Conservation (phyloP, 2,797 vertebrate genomes). For the Cynopterus sphinx region DNA sequence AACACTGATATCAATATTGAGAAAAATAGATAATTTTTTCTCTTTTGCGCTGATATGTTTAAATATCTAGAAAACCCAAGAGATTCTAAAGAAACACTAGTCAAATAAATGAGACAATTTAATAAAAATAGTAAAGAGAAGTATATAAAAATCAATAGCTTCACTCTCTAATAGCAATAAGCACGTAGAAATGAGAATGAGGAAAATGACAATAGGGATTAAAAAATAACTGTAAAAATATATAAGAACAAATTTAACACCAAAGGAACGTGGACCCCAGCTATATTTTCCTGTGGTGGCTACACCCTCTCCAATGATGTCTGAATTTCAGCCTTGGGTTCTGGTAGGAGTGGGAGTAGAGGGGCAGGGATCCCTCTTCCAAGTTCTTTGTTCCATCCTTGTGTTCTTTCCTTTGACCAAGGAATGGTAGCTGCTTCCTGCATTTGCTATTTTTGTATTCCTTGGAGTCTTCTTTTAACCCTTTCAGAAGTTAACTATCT, state of each 20-base stretch:
- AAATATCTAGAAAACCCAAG: conserved; percentile 45
- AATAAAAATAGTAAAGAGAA: conserved; percentile 40
- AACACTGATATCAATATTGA: conserved; percentile 16
- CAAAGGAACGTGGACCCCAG: not conserved
- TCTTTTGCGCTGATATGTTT: conserved; percentile 3
- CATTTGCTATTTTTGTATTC: not conserved
- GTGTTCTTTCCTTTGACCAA: not conserved
- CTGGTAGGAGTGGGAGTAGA: too few species aligned
- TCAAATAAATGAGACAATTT: conserved; percentile 52
- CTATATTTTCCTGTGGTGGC: not conserved
- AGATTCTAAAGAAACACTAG: conserved; percentile 34
- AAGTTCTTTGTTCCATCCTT: not conserved
- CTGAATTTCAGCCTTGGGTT: not conserved
- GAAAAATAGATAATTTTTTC: conserved; percentile 52
- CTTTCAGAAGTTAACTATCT: not conserved
- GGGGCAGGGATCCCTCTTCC: too few species aligned
- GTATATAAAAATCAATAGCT: conserved; percentile 49
- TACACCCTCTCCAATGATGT: not conserved
- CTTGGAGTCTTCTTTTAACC: not conserved
- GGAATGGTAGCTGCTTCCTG: not conserved
- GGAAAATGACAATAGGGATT: not conserved
- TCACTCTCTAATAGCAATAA: conserved; percentile 22
- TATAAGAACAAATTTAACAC: not conserved
- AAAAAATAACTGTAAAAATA: not conserved
- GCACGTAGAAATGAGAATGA: conserved; percentile 19